A percentile compares a stretch with the other conserved stretches of the same genome.
Conservation (phyloP, 2,113 vertebrate genomes). For the Rhadina sibilatrix region DNA sequence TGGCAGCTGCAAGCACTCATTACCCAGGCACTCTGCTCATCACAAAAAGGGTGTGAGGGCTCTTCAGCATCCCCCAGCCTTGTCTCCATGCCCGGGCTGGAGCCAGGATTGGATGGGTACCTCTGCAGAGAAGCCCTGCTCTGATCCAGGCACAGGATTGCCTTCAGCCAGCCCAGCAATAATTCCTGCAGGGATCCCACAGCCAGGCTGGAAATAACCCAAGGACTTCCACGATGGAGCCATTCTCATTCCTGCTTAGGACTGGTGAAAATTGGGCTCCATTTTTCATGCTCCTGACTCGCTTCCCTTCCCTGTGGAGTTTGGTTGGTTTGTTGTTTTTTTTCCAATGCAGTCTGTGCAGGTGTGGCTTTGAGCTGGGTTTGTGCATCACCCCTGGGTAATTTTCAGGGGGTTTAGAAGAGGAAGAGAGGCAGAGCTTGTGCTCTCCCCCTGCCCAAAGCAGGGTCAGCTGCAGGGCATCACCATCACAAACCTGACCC, state of each 20-base stretch:
- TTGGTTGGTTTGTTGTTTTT: neutral
- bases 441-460: neutral
- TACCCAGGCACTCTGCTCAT: neutral
- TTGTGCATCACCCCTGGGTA: neutral
- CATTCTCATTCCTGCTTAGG: neutral
- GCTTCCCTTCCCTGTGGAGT: neutral
- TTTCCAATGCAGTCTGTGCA: neutral
- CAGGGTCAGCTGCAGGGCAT: neutral
- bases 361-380: neutral
- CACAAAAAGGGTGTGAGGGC: neutral
- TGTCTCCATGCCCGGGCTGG: neutral
- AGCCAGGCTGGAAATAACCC: constrained; percentile 1
- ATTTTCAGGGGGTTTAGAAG: neutral
- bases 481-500: fast-evolving
- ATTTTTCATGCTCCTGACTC: neutral
- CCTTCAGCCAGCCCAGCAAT: neutral
- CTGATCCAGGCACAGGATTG: neutral
- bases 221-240: neutral
- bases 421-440: neutral
- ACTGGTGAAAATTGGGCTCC: neutral
- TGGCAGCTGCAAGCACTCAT: neutral
- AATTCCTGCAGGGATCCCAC: neutral
- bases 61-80: neutral
- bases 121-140: neutral
- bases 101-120: neutral